These are phyloP conservation scores for Dipodomys spectabilis DNA, from an alignment of 2,113 vertebrate genomes.

Conservation along the genomic window DNA sequence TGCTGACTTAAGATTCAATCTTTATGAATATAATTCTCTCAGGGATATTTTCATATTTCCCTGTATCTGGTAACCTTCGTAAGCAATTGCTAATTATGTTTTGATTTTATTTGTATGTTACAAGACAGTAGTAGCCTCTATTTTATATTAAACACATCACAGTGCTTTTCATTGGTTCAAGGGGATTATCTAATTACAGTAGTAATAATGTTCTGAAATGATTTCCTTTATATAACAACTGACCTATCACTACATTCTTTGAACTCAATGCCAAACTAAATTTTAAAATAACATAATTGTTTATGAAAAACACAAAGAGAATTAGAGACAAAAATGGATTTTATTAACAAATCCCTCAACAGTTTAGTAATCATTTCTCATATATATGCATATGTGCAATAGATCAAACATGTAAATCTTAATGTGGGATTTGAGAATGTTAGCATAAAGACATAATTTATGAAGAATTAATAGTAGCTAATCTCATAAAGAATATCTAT, in stretches of 20 bases:
- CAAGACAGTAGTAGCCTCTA: neutral
- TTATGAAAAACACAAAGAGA: constrained; percentile 1
- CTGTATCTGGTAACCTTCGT: neutral
- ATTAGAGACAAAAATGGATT: neutral
- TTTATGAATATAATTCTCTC: neutral
- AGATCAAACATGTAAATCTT: constrained; percentile 1
- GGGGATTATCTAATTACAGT: neutral
- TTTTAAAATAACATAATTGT: neutral
- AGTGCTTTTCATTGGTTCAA: constrained; percentile 27
- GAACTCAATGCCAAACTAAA: constrained; percentile 4
- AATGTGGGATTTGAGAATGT: neutral
- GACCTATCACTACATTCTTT: neutral
- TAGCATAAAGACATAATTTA: neutral
- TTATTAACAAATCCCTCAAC: constrained; percentile 37
- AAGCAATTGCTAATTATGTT: neutral
- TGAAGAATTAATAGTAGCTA: constrained; percentile 10
- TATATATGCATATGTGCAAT: neutral
- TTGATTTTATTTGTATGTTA: constrained; percentile 13
- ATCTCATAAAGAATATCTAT: neutral
- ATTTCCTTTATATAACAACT: neutral
- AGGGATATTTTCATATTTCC: neutral
- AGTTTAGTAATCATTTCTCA: constrained; percentile 23
- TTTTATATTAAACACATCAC: neutral
- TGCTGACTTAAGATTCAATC: neutral
- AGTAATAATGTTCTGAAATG: neutral